Evolutionary conservation across 1,140 invertebrate genomes (phyloP), one percentile per base, ranked within the genome.

Genomic region (Drosophila pectinifera): DNA sequence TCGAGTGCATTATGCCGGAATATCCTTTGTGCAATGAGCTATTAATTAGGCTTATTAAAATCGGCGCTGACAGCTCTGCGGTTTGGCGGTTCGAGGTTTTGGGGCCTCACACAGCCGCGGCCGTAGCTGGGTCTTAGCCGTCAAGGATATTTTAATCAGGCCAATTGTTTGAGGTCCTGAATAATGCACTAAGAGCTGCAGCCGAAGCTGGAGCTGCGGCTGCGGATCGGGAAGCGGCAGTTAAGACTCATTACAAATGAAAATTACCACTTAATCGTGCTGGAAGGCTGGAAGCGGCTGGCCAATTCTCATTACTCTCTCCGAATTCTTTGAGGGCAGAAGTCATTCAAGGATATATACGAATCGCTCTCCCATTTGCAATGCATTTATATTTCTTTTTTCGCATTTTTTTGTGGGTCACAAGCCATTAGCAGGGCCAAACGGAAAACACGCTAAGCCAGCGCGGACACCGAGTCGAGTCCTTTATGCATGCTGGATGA

Each of bases 41-140:
- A 83, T 89, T 88, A 88, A 88, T 88, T 89, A 88, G 84, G 84
- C 84, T 73, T 83, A 89, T 88, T 88, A 79, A 83, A 86, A 77
- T 83, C 62, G 59, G 59, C 84, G 79, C 67, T 83, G 75, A 79
- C 70, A 76, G 83, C 65, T 64, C 48, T 89, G 83, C 58, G 83
- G 83, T 89, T 73, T 41, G 51, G 62, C 46, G 28, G 28, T 31
- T 58, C 45, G 68, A 43, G 57, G 63, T 65, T 74, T 73, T 24
- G 62, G 45, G 45, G 38, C 39, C 38, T 39, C 38, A 49, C 41
- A 41, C 69, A 65, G 10, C 36, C 45, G 39, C 36, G 38, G 39
- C 42, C 39, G 18, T 8, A 28, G 34, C 34, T 49, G 39, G 31
- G 41, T 56, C 67, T 70, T 56, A 69, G 67, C 67, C 53, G 41